These are phyloP conservation scores for Schizotus pectinicornis DNA, from an alignment of 2,888 invertebrate species.

Conservation along the genomic window DNA sequence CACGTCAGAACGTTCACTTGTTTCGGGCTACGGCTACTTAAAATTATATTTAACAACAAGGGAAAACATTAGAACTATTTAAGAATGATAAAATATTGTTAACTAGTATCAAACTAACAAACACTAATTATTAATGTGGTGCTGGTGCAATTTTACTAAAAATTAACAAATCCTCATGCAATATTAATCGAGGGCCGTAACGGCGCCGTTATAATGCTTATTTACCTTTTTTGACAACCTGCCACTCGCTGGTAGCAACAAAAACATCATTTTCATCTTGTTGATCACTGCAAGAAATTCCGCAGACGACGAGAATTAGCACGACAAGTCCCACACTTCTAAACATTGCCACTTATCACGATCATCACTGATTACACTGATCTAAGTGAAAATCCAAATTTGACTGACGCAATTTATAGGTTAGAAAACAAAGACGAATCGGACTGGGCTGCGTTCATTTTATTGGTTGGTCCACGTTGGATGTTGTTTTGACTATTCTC, in stretches of 20 bases:
- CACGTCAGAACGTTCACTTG: too few species aligned
- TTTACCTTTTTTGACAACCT: slow-evolving; percentile 66
- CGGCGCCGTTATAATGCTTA: background rate
- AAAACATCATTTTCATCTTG: slow-evolving; percentile 58
- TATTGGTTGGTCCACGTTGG: slow-evolving; percentile 32
- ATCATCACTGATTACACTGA: background rate
- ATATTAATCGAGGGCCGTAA: too few species aligned
- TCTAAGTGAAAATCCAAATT: slow-evolving; percentile 4
- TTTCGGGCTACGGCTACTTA: background rate
- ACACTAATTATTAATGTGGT: too few species aligned
- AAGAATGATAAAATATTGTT: background rate
- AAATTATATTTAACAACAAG: background rate
- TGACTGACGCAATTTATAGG: slow-evolving; percentile 6
- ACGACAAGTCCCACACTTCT: slow-evolving; percentile 11
- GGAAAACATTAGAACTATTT: background rate
- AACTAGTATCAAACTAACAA: too few species aligned
- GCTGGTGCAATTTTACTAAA: too few species aligned
- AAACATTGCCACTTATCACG: slow-evolving; percentile 6
- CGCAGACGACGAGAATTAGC: slow-evolving; percentile 5
- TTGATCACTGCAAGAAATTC: slow-evolving; percentile 25
- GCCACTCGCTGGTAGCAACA: slow-evolving; percentile 69
- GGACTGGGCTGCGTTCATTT: slow-evolving; percentile 12
- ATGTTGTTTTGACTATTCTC: slow-evolving; percentile 32
- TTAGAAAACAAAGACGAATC: slow-evolving; percentile 14
- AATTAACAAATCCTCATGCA: background rate